These are phyloP conservation scores for Pseudomyrmex cubaensis DNA, from an alignment of 1,140 invertebrate species.

Conservation along the genomic window DNA sequence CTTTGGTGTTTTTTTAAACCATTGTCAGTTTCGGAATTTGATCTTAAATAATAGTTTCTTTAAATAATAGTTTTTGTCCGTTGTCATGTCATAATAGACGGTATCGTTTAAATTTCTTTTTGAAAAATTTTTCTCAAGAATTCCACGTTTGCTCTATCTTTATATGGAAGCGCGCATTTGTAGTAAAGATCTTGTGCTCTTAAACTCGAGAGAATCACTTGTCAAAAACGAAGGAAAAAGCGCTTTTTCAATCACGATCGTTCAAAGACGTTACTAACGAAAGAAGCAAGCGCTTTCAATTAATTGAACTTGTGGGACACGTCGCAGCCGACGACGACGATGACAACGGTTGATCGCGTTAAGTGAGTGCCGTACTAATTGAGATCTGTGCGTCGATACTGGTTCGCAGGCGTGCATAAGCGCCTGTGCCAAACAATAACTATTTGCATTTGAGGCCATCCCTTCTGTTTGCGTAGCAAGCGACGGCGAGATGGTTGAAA, in stretches of 20 bases:
- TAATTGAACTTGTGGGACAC: constrained; percentile 32
- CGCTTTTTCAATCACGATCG: neutral
- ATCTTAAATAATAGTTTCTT: constrained; percentile 8
- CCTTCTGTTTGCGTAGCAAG: constrained; percentile 82
- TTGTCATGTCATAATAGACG: neutral
- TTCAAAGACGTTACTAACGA: neutral
- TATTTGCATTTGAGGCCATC: constrained; percentile 82
- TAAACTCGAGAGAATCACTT: constrained; percentile 8
- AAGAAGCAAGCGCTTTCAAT: constrained; percentile 9
- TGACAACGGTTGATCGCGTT: constrained; percentile 73
- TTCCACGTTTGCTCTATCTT: neutral
- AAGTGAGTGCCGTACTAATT: constrained; percentile 81
- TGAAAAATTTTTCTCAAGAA: no score
- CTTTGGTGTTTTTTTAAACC: constrained; percentile 56
- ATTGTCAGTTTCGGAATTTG: neutral
- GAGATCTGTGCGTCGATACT: constrained; percentile 74
- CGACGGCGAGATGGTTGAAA: constrained; percentile 60
- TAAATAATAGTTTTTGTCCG: neutral
- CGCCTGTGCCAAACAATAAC: constrained; percentile 81
- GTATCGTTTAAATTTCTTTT: no score
- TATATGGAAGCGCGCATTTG: neutral
- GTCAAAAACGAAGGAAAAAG: neutral
- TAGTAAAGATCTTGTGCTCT: neutral
- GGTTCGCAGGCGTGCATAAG: constrained; percentile 70
- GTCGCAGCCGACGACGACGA: neutral